phyloP scores from a whole-genome alignment of 2,888 invertebrate genomes.

The Cryptocephalus moraei region DNA sequence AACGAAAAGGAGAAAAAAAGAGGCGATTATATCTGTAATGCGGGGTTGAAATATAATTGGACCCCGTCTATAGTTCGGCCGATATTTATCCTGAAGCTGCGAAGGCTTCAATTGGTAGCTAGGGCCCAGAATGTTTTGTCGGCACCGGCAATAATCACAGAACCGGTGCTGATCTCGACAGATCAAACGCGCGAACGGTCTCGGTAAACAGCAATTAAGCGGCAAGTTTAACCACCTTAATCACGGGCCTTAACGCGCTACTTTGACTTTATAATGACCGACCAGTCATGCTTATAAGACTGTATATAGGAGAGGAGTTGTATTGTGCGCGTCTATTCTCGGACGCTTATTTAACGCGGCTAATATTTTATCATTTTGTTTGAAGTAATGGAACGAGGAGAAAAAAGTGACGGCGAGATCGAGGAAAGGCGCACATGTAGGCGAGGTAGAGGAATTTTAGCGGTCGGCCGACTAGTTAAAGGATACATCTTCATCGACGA shows the following conservation, averaged over 20 bases:
- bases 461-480: too few relatives aligned
- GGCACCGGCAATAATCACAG: slow-evolving; percentile 38
- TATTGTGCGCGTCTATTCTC: slow-evolving; percentile 8
- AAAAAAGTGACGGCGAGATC: too few relatives aligned
- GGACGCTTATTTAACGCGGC: slow-evolving; percentile 4
- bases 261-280: slow-evolving; percentile 38
- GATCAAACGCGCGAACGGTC: slow-evolving; percentile 40
- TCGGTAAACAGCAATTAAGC: slow-evolving; percentile 40
- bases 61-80: slow-evolving; percentile 24
- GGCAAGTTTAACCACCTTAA: slow-evolving; percentile 39
- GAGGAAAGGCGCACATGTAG: too few relatives aligned
- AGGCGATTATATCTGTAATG: slow-evolving; percentile 5
- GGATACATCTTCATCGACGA: too few relatives aligned
- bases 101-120: slow-evolving; percentile 19
- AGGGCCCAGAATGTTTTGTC: slow-evolving; percentile 27
- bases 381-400: slow-evolving; percentile 1
- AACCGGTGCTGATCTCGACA: slow-evolving; percentile 34
- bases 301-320: slow-evolving; percentile 17
- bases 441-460: too few relatives aligned
- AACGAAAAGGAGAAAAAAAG: background rate
- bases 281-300: slow-evolving; percentile 32
- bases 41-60: slow-evolving; percentile 31
- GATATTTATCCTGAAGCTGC: slow-evolving; percentile 34
- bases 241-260: slow-evolving; percentile 38
- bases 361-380: slow-evolving; percentile 7